These are phyloP conservation scores for Papilio xuthus DNA, from an alignment of 1,140 invertebrate species.

Conservation along the genomic window DNA sequence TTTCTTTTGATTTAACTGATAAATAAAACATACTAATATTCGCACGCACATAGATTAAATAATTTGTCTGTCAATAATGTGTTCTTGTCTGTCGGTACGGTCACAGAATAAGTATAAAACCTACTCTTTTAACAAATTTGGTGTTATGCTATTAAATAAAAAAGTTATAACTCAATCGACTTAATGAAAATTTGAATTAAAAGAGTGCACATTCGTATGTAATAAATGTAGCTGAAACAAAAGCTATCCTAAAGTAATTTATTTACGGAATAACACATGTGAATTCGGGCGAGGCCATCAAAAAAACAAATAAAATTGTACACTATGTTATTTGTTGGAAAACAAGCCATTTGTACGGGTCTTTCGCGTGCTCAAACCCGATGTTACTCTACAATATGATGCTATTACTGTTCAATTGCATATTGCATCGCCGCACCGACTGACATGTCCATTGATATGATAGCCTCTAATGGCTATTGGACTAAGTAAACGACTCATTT, in stretches of 20 bases:
- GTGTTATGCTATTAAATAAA: too few relatives aligned
- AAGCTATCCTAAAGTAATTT: slow-evolving; percentile 28
- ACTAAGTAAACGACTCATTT: slow-evolving; percentile 13
- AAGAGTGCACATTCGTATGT: neutral
- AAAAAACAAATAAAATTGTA: slow-evolving; percentile 35
- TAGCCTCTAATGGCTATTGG: slow-evolving; percentile 10
- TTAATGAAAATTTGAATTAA: neutral
- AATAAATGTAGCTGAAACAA: slow-evolving; percentile 1
- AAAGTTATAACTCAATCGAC: neutral
- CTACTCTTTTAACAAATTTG: too few relatives aligned
- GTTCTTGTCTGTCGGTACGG: too few relatives aligned
- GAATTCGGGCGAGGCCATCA: slow-evolving; percentile 22
- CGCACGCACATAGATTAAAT: too few relatives aligned
- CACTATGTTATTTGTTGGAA: slow-evolving; percentile 32
- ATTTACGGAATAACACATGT: slow-evolving; percentile 34
- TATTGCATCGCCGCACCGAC: slow-evolving; percentile 28
- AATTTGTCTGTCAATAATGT: too few relatives aligned
- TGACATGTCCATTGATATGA: slow-evolving; percentile 1
- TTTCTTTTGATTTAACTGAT: too few relatives aligned
- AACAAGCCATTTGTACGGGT: slow-evolving; percentile 37
- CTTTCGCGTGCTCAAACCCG: slow-evolving; percentile 33
- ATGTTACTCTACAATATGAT: slow-evolving; percentile 34
- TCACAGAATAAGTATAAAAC: too few relatives aligned
- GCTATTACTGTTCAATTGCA: slow-evolving; percentile 38
- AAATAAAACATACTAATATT: too few relatives aligned